Conservation (phyloP, 2,113 vertebrate species). For the Pipa parva region DNA sequence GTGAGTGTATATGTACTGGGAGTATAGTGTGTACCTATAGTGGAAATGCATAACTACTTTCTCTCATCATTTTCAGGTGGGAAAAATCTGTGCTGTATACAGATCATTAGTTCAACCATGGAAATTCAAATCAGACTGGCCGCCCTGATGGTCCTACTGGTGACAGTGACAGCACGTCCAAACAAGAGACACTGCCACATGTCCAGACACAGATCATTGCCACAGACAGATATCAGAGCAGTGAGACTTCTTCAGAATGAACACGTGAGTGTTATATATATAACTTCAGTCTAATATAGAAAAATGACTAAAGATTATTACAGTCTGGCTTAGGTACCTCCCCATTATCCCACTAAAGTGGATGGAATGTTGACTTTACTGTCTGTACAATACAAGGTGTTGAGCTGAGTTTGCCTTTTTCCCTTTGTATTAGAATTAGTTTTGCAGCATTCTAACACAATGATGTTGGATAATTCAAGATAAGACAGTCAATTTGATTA, state of each 20-base stretch:
- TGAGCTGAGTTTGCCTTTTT: no score
- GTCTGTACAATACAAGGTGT: no score
- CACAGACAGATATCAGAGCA: background rate
- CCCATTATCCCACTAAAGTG: no score
- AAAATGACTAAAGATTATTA: no score
- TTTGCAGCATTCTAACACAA: no score
- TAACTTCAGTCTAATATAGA: no score
- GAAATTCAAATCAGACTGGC: constrained; percentile 13
- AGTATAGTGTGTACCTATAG: no score
- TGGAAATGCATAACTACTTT: background rate
- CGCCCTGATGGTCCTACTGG: background rate
- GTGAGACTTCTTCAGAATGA: constrained; percentile 14
- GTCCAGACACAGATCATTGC: constrained; percentile 3
- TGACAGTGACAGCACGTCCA: background rate
- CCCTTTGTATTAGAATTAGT: no score
- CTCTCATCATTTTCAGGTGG: background rate
- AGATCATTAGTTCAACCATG: background rate
- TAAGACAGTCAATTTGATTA: no score
- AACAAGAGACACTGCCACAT: background rate
- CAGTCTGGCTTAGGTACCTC: no score
- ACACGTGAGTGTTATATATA: background rate
- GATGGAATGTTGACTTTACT: no score
- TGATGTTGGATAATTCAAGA: no score
- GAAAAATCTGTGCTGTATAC: background rate
- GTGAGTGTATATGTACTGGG: background rate